A percentile compares a stretch with the other conserved stretches of the same genome.
Conservation (phyloP, 1,140 invertebrate species). For the Rhyzopertha dominica region DNA sequence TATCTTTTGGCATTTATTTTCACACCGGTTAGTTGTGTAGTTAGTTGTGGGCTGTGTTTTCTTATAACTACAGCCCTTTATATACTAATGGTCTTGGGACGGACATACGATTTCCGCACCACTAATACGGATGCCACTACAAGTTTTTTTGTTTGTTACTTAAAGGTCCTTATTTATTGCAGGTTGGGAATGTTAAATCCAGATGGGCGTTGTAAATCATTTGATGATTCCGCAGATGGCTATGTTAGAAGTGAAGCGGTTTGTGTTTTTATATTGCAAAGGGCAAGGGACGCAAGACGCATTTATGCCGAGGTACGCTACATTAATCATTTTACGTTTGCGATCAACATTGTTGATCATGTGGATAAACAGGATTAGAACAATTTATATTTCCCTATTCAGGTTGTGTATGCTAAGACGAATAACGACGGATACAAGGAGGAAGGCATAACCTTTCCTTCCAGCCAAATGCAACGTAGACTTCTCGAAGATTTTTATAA, state of each 20-base stretch:
- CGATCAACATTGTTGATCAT: too few relatives aligned
- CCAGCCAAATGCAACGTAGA: conserved; percentile 70
- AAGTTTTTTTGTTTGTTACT: too few relatives aligned
- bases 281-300: conserved; percentile 68
- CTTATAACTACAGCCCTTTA: too few relatives aligned
- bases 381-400: not conserved
- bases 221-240: conserved; percentile 76
- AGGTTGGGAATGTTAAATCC: conserved; percentile 78
- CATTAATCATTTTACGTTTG: too few relatives aligned
- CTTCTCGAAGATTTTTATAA: conserved; percentile 78
- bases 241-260: conserved; percentile 76
- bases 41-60: too few relatives aligned
- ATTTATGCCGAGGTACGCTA: conserved; percentile 54
- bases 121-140: too few relatives aligned
- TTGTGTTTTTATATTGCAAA: conserved; percentile 76
- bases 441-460: conserved; percentile 85
- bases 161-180: too few relatives aligned
- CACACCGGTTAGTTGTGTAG: too few relatives aligned
- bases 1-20: too few relatives aligned
- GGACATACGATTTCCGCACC: too few relatives aligned
- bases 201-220: conserved; percentile 84
- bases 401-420: conserved; percentile 51
- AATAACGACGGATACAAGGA: conserved; percentile 78
- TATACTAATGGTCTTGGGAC: too few relatives aligned
- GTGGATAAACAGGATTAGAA: conserved; percentile 5